Conservation (phyloP, 2,113 vertebrate genomes). For the chimpanzee (Pan troglodytes) region NHGRI_mPanTro3-v2.1_pri NC_072404.2:28838001-28838500, state of each 20-base stretch:
- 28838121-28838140: background rate
- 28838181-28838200: background rate
- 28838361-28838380: background rate
- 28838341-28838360: constrained; percentile 35
- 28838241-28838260: background rate
- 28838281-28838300: background rate
- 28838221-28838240: background rate
- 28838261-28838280: background rate
- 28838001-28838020: constrained; percentile 20
- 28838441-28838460: background rate
- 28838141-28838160: constrained; percentile 1
- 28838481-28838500: background rate
- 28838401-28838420: constrained; percentile 24
- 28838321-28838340: background rate
- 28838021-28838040: constrained; percentile 39
- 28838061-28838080: constrained; percentile 1
- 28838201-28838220: background rate
- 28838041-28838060: background rate
- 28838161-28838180: background rate
- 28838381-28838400: constrained; percentile 26
- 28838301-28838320: background rate
- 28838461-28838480: constrained; percentile 31
- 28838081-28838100: background rate
- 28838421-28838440: constrained; percentile 56
- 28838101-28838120: background rate